These are phyloP conservation scores for Pygmarrhopalites habei DNA, from an alignment of 1,140 invertebrate genomes.

Conservation along the genomic window DNA sequence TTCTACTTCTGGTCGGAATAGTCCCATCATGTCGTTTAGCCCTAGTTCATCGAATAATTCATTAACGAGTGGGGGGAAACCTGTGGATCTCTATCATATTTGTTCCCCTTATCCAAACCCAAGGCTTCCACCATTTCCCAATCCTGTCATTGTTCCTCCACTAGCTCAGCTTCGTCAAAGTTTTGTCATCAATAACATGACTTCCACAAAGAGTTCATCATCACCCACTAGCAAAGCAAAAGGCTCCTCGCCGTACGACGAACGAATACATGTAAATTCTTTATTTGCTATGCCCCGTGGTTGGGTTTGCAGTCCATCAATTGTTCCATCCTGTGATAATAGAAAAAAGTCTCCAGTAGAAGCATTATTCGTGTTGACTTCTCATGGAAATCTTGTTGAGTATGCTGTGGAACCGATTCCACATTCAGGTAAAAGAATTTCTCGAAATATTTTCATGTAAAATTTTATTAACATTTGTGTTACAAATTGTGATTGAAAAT, in stretches of 20 bases:
- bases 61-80: constrained; percentile 38
- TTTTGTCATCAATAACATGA: constrained; percentile 14
- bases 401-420: constrained; percentile 81
- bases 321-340: constrained; percentile 43
- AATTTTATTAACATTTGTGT: background rate
- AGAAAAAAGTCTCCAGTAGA: constrained; percentile 56
- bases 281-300: constrained; percentile 49
- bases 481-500: too few relatives aligned
- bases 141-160: constrained; percentile 67
- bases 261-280: constrained; percentile 44
- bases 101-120: constrained; percentile 77
- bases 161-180: constrained; percentile 74
- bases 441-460: background rate
- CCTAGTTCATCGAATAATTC: constrained; percentile 39
- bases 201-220: constrained; percentile 27
- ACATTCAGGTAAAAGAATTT: constrained; percentile 54
- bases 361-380: constrained; percentile 82
- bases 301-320: constrained; percentile 55
- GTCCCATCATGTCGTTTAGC: constrained; percentile 57
- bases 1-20: constrained; percentile 61
- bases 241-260: constrained; percentile 26
- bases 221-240: constrained; percentile 28
- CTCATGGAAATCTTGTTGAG: constrained; percentile 77
- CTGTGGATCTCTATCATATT: constrained; percentile 44
- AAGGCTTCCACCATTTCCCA: constrained; percentile 77